Conservation (phyloP, 2,888 invertebrate genomes). For the Noctua janthe region DNA sequence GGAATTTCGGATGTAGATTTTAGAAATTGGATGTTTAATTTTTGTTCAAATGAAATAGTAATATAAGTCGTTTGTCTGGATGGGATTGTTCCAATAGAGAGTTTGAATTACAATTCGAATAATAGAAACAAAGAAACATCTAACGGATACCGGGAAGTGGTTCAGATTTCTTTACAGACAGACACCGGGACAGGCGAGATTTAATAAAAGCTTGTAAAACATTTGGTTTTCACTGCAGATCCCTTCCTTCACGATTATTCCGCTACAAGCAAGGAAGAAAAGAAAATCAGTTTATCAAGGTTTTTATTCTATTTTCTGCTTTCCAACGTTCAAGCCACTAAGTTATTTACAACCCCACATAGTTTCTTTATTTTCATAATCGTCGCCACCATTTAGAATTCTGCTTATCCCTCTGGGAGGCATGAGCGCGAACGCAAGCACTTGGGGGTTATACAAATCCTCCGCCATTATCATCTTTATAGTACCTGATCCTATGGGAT, state of each 20-base stretch:
- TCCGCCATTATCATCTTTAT: conserved; percentile 58
- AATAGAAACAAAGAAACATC: background rate
- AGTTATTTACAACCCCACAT: conserved; percentile 40
- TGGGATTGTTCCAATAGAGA: background rate
- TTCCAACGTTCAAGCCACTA: background rate
- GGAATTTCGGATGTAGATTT: conserved; percentile 19
- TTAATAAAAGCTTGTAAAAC: background rate
- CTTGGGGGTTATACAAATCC: conserved; percentile 54
- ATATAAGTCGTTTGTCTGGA: background rate
- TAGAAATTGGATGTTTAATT: conserved; percentile 1
- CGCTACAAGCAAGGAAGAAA: background rate
- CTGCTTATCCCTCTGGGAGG: conserved; percentile 43
- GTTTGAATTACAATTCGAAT: background rate
- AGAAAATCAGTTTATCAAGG: background rate
- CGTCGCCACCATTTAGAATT: conserved; percentile 40
- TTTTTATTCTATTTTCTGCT: background rate
- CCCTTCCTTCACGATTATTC: background rate
- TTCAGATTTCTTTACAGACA: background rate
- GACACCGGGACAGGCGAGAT: background rate
- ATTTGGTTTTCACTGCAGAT: background rate
- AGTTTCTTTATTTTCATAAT: conserved; percentile 49
- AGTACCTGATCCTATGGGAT: conserved; percentile 59
- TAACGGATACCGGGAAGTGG: background rate
- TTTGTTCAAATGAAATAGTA: conserved; percentile 1
- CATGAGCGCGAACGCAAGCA: conserved; percentile 39